Conservation (phyloP, 2,888 invertebrate genomes). For the Cerceris rybyensis region DNA sequence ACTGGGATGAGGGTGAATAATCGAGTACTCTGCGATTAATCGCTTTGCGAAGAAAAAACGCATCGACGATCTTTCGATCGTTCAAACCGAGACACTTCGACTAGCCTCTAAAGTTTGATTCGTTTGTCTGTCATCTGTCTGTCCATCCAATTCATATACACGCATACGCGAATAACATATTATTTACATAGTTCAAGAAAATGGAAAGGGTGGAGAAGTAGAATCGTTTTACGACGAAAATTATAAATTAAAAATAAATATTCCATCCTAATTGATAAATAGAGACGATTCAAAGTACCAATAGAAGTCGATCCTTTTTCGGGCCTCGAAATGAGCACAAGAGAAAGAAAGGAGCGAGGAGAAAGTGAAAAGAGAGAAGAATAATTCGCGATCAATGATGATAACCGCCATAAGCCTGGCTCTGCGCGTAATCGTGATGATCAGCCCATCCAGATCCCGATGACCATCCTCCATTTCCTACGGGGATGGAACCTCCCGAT, state of each 20-base stretch:
- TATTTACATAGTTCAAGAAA: conserved; percentile 52
- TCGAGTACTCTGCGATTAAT: too few relatives aligned
- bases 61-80: not conserved
- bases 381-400: conserved; percentile 65
- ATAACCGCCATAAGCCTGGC: conserved; percentile 77
- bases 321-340: conserved; percentile 6
- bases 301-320: not conserved
- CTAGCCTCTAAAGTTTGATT: conserved; percentile 74
- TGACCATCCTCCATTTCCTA: too few relatives aligned
- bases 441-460: conserved; percentile 74
- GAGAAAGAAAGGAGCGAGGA: not conserved
- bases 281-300: not conserved
- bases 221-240: conserved; percentile 27
- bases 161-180: conserved; percentile 30
- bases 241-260: conserved; percentile 66
- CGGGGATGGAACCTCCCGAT: conserved; percentile 47
- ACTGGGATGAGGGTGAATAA: conserved; percentile 28
- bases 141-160: conserved; percentile 39
- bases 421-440: conserved; percentile 69
- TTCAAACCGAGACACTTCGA: conserved; percentile 56
- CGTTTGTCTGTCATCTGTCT: conserved; percentile 45
- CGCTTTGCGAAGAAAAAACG: not conserved
- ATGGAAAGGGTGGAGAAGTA: conserved; percentile 8
- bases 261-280: conserved; percentile 1
- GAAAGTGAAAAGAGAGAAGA: not conserved